These are phyloP conservation scores for Pelusios castaneus DNA, from an alignment of 2,113 vertebrate species.

Conservation along the genomic window DNA sequence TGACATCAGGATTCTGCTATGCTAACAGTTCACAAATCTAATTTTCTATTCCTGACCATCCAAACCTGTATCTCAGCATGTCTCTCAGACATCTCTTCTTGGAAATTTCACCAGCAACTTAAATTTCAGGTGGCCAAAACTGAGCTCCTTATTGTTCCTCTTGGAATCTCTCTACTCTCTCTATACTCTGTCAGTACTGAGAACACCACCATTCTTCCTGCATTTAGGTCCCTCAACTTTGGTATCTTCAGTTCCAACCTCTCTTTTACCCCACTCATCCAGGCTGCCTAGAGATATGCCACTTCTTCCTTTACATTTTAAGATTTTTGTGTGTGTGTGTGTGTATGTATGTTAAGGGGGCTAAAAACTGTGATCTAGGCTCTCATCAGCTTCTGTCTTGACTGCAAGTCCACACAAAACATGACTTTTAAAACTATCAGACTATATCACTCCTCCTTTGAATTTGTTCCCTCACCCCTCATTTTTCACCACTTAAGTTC, in stretches of 20 bases:
- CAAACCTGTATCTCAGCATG: neutral
- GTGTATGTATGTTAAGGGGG: neutral
- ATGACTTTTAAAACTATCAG: neutral
- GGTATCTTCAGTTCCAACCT: neutral
- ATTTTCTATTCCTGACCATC: neutral
- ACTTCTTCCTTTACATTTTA: neutral
- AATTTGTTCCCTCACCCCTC: neutral
- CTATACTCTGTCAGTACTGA: neutral
- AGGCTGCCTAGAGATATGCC: neutral
- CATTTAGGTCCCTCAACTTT: neutral
- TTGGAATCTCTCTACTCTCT: neutral
- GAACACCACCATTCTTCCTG: neutral
- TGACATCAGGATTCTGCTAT: neutral
- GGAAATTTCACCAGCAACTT: neutral
- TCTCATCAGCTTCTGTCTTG: neutral
- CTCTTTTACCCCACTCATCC: neutral
- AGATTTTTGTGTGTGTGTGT: neutral
- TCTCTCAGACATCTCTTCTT: neutral
- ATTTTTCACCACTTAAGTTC: neutral
- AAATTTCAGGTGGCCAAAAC: neutral
- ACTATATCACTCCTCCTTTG: neutral
- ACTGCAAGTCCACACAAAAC: neutral
- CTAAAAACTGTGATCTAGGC: neutral
- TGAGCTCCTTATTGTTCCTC: neutral
- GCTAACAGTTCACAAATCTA: neutral